These are phyloP conservation scores for Coluber constrictor DNA, from an alignment of 2,797 vertebrate species.

Conservation along the genomic window DNA sequence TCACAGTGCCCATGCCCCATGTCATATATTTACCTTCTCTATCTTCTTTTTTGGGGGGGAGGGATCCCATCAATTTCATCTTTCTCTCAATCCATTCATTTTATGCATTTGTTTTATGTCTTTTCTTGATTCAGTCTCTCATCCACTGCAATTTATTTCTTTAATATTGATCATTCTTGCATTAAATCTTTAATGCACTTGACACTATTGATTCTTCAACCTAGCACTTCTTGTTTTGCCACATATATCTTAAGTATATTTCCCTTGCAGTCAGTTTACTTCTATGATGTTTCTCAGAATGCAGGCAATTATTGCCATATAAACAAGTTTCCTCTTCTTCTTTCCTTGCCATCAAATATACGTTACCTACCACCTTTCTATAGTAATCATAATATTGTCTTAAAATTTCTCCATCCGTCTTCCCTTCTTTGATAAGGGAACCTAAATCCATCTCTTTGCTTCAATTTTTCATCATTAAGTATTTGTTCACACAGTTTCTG, in stretches of 20 bases:
- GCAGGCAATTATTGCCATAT: not conserved
- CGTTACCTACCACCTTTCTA: not conserved
- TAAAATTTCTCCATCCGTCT: not conserved
- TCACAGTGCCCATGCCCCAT: not conserved
- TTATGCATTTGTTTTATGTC: not conserved
- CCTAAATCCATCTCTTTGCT: not conserved
- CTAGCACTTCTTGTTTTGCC: not conserved
- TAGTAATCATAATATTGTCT: not conserved
- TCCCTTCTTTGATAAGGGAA: not conserved
- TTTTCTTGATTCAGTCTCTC: not conserved
- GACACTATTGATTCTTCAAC: not conserved
- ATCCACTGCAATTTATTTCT: not conserved
- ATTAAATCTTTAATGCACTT: not conserved
- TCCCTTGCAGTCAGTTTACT: not conserved
- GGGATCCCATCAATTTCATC: not conserved
- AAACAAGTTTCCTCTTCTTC: not conserved
- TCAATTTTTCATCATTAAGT: not conserved
- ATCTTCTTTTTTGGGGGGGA: not conserved
- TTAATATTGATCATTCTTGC: not conserved
- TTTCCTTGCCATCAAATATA: not conserved
- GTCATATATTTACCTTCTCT: not conserved
- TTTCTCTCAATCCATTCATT: not conserved
- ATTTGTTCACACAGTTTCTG: not conserved
- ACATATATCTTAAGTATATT: not conserved
- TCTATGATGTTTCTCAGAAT: not conserved